phyloP scores from a whole-genome alignment of 1,140 invertebrate species.

The Apocrypta bakeri region DNA sequence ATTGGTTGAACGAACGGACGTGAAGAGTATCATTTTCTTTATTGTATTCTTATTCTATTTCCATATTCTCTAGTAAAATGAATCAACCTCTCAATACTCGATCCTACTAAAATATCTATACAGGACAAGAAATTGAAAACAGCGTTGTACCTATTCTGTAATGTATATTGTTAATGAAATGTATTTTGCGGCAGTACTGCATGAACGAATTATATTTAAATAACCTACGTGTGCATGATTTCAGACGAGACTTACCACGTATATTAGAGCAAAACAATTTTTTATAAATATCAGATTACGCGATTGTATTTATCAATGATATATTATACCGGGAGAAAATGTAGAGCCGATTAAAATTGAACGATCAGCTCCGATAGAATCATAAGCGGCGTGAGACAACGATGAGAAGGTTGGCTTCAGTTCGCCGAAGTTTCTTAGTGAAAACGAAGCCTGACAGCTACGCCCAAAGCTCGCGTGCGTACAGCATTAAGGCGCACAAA shows the following conservation, averaged over 20 bases:
- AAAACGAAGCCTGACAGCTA: conserved; percentile 15
- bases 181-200: no score
- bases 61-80: no score
- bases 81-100: no score
- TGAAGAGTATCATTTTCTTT: neutral
- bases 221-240: no score
- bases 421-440: neutral
- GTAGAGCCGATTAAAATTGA: neutral
- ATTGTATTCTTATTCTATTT: no score
- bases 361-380: neutral
- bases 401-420: neutral
- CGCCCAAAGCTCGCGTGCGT: neutral
- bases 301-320: neutral
- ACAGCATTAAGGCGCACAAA: neutral
- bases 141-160: no score
- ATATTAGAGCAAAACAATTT: no score
- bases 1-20: neutral
- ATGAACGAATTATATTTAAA: no score
- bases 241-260: no score
- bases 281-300: neutral
- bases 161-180: no score
- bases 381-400: neutral
- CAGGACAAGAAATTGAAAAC: no score
- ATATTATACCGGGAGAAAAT: neutral
- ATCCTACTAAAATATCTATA: no score